Percentiles rank a stretch among this genome's conserved stretches.
These are phyloP conservation scores for Pecten maximus DNA, from an alignment of 2,888 invertebrate species.

Conservation along the genomic window DNA sequence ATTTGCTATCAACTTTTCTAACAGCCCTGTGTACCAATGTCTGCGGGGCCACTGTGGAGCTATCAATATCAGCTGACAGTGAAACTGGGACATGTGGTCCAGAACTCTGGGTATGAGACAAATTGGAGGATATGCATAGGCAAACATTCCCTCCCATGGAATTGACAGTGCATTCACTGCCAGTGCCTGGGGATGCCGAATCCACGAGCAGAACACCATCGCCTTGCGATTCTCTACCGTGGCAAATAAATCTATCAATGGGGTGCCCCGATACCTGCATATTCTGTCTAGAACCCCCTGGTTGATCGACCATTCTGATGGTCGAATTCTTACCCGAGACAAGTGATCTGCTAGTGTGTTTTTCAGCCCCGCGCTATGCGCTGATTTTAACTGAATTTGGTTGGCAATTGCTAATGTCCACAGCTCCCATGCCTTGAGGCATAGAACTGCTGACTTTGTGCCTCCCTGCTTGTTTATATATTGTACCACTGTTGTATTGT, in stretches of 20 bases:
- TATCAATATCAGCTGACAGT: conserved; percentile 57
- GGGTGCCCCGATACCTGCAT: conserved; percentile 6
- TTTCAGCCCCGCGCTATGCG: conserved; percentile 42
- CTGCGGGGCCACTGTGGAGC: conserved; percentile 57
- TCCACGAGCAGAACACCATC: conserved; percentile 52
- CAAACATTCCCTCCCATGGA: conserved; percentile 53
- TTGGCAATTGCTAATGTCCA: conserved; percentile 33
- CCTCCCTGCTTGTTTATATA: conserved; percentile 57
- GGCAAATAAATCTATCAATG: conserved; percentile 54
- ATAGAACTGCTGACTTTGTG: conserved; percentile 51
- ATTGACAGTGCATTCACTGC: conserved; percentile 57
- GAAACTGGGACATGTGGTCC: conserved; percentile 48
- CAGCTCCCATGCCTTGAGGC: conserved; percentile 42
- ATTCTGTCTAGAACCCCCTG: conserved; percentile 37
- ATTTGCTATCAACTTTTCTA: conserved; percentile 44
- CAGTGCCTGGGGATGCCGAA: conserved; percentile 44
- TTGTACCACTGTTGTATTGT: conserved; percentile 56
- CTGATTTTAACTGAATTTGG: conserved; percentile 40
- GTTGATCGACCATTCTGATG: conserved; percentile 52
- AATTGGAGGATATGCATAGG: conserved; percentile 57
- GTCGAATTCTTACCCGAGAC: too few species aligned
- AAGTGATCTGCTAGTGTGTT: conserved; percentile 51
- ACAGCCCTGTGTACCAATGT: conserved; percentile 49
- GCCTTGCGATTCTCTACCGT: conserved; percentile 44
- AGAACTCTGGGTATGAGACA: conserved; percentile 55